These are phyloP conservation scores for Agrotis puta DNA, from an alignment of 2,888 invertebrate species.

Conservation along the genomic window DNA sequence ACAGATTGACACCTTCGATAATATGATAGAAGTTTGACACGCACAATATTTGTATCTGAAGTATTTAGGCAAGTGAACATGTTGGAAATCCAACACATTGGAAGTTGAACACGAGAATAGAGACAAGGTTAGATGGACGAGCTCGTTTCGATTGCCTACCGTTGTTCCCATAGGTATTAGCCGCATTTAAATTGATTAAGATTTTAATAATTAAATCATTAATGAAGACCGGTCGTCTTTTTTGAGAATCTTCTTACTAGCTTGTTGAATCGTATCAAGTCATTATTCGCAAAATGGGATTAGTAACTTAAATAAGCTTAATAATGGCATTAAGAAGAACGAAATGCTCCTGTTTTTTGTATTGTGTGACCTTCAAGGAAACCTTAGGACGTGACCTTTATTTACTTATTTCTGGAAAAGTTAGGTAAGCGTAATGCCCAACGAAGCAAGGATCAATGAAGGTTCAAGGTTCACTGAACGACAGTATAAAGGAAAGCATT, in stretches of 20 bases:
- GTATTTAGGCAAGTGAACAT: conserved; percentile 35
- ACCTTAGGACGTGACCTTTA: conserved; percentile 46
- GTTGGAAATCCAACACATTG: conserved; percentile 40
- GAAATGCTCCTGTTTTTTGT: not conserved
- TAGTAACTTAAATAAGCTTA: no score
- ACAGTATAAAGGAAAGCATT: conserved; percentile 10
- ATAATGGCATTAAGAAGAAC: no score
- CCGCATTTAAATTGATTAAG: conserved; percentile 32
- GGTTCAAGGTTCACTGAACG: conserved; percentile 48
- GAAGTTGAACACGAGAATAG: conserved; percentile 56
- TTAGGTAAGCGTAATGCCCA: conserved; percentile 42
- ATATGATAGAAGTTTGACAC: no score
- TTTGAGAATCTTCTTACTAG: not conserved
- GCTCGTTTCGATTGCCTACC: conserved; percentile 35
- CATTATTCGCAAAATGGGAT: no score
- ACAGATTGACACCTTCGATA: no score
- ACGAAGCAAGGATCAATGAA: conserved; percentile 47
- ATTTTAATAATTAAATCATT: conserved; percentile 19
- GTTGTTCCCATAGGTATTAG: conserved; percentile 30
- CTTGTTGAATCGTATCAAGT: not conserved
- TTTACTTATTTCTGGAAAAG: conserved; percentile 46
- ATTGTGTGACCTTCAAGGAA: conserved; percentile 25
- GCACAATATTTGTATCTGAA: conserved; percentile 20
- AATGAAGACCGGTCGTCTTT: not conserved
- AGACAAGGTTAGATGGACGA: conserved; percentile 57